Conservation (phyloP, 2,888 invertebrate genomes). For the Drosophila bunnanda region DNA sequence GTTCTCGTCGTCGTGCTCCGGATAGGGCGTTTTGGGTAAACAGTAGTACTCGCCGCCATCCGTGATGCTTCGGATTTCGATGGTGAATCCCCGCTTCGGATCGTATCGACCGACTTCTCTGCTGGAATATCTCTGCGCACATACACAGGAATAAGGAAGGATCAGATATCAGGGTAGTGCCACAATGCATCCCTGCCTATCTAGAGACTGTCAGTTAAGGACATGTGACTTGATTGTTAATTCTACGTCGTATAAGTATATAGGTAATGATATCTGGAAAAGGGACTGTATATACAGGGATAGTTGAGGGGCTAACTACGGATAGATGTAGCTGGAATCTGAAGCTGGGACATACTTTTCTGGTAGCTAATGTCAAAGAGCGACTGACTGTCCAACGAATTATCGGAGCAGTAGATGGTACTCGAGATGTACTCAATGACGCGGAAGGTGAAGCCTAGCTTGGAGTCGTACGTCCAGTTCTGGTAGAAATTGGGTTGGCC, state of each 20-base stretch:
- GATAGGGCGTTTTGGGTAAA: slow-evolving; percentile 78
- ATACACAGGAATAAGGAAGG: slow-evolving; percentile 33
- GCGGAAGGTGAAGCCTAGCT: slow-evolving; percentile 15
- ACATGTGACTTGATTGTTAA: slow-evolving; percentile 9
- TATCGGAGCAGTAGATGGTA: slow-evolving; percentile 5
- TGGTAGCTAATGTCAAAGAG: slow-evolving; percentile 15
- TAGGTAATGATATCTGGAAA: background rate
- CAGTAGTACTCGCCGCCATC: slow-evolving; percentile 82
- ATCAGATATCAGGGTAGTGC: slow-evolving; percentile 11
- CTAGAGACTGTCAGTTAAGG: background rate
- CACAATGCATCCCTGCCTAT: slow-evolving; percentile 1
- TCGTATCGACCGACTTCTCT: slow-evolving; percentile 79
- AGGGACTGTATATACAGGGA: slow-evolving; percentile 3
- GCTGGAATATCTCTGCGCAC: slow-evolving; percentile 78
- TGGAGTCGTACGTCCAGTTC: slow-evolving; percentile 4
- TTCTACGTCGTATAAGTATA: slow-evolving; percentile 3
- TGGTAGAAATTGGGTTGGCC: slow-evolving; percentile 13
- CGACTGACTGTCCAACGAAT: background rate
- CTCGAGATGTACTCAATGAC: slow-evolving; percentile 11
- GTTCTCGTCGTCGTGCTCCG: slow-evolving; percentile 76
- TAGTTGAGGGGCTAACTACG: slow-evolving; percentile 5
- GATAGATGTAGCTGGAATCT: background rate
- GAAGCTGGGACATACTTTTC: slow-evolving; percentile 18
- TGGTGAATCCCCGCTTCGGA: slow-evolving; percentile 82
- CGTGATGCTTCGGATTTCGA: slow-evolving; percentile 80